Base-by-base conservation (phyloP, 2,797 vertebrate genomes). In the Anguilla marmorata region DNA sequence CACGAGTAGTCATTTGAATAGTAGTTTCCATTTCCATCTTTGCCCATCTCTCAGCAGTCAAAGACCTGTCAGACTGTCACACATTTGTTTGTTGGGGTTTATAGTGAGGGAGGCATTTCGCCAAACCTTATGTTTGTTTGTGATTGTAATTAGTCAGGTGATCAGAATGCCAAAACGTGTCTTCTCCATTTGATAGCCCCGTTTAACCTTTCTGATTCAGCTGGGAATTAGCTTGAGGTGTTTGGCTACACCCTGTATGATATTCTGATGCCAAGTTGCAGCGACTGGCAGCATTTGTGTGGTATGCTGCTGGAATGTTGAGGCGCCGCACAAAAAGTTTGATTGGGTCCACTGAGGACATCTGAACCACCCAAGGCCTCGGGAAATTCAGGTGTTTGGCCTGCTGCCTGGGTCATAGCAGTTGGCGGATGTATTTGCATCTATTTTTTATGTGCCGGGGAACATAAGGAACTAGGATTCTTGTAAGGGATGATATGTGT, bases 171-270 rank as follows among this genome's bases (percentile, higher is more conserved):
- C 21, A 0, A 45, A 80, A 80, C 41, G 41, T 45, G 79, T 8
- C 79, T n/a, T 9, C 8, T 50, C 27, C 8, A n/a, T 24, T 48
- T 14, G 21, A 50, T n/a, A 50, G 7, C 79, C 74, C 21, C 7
- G 45, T 50, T 50, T 82, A 24, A 82, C 79, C 79, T 82, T n/a
- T 82, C 41, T 50, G 41, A 48, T 82, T 82, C 79, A 82, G 45
- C 6, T n/a, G 45, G 41, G 41, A 24, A 54, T 56, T 56, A 27
- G 52, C 50, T 56, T 4, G 50, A 27, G n/a, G 48, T 84, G 50
- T 56, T 84, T 30, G 27, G 50, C 83, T 56, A 56, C 83, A 30
- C 27, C 83, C 83, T 56, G 12, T 56, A 16, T 33, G 48, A 56
- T 50, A 56, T 33, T 12, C 21, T 19, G 19, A 2, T 84, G 80